Conservation (phyloP, 2,797 vertebrate genomes). For the Macroramphosus scolopax region DNA sequence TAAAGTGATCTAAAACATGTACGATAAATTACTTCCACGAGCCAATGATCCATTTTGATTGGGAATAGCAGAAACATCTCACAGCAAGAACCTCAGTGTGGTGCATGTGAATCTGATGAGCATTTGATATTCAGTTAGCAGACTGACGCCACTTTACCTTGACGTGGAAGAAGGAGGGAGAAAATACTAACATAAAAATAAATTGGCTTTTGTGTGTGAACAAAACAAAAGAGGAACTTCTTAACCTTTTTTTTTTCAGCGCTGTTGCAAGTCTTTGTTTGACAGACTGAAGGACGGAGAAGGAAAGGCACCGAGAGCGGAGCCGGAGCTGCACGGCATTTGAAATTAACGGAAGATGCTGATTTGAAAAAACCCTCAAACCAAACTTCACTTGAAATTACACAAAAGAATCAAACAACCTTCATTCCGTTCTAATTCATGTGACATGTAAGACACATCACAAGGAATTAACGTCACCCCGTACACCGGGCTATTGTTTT, state of each 20-base stretch:
- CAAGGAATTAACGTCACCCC: slow-evolving; percentile 31
- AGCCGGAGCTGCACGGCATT: slow-evolving; percentile 39
- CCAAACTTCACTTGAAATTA: slow-evolving; percentile 38
- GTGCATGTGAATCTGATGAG: slow-evolving; percentile 47
- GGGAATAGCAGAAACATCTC: too few relatives aligned
- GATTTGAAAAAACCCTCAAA: slow-evolving; percentile 30
- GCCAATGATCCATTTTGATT: slow-evolving; percentile 47
- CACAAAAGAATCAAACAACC: slow-evolving; percentile 13
- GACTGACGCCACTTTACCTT: slow-evolving; percentile 65
- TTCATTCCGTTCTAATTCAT: slow-evolving; percentile 7
- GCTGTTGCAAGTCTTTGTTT: slow-evolving; percentile 48
- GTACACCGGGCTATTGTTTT: slow-evolving; percentile 16
- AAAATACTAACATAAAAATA: slow-evolving; percentile 52
- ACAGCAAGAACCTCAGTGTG: slow-evolving; percentile 41
- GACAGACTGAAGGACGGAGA: slow-evolving; percentile 70
- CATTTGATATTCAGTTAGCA: slow-evolving; percentile 69
- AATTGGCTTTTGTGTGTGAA: slow-evolving; percentile 41
- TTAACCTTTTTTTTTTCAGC: slow-evolving; percentile 68
- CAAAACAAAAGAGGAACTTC: slow-evolving; percentile 55
- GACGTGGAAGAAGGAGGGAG: slow-evolving; percentile 58
- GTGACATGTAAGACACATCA: slow-evolving; percentile 28
- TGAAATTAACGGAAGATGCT: slow-evolving; percentile 54
- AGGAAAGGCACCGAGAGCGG: slow-evolving; percentile 71
- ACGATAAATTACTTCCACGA: slow-evolving; percentile 27
- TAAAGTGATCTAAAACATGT: slow-evolving; percentile 27